Base-by-base conservation (phyloP, 1,140 invertebrate genomes). In the Neodiprion fabricii region DNA sequence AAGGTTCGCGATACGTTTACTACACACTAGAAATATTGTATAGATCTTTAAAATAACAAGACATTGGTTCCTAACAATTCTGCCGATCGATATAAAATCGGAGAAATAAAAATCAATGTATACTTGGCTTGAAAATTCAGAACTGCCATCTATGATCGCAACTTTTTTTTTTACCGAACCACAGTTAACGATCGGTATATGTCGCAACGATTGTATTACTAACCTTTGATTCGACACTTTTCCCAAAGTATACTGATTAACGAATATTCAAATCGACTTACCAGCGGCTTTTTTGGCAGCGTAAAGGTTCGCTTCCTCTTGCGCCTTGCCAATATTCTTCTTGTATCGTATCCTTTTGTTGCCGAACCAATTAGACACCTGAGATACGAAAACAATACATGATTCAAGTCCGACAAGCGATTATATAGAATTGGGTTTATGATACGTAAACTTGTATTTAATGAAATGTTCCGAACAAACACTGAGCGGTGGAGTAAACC, bases 341-440 rank as follows among this genome's bases (percentile, higher is more conserved):
- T 99, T 99, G 90, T 99, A 99, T 84, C 99, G 94, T 91, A 99
- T 99, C 85, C 99, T 93, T 88, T 99, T 99, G 91, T 99, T 99
- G 78, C 99, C 99, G 88, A 99, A 99, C 99, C 99, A 99, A 92
- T 98, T 98, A 74, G 96, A 98, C 73, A 98, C 96, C 95, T 98
- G 91, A n/a, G n/a, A n/a, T 48, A 72, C 12, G 28, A 40, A 40
- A 40, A 5, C 28, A 5, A 40, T 40, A 40, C 28, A 40, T 40
- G 28, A 40, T 40, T 40, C 28, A 40, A 40, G 28, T 40, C 5
- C 28, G 2, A 40, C 5, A 40, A 40, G 28, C 28, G 28, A 40
- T 40, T 40, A 40, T 40, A 40, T 40, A 5, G 28, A 40, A 40
- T 40, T 1, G 28, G 28, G 28, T 40, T 40, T 40, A 40, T 40